A percentile compares a stretch with the other conserved stretches of the same genome.
phyloP scores from a whole-genome alignment of 2,888 invertebrate species.

The Hesperia comma region DNA sequence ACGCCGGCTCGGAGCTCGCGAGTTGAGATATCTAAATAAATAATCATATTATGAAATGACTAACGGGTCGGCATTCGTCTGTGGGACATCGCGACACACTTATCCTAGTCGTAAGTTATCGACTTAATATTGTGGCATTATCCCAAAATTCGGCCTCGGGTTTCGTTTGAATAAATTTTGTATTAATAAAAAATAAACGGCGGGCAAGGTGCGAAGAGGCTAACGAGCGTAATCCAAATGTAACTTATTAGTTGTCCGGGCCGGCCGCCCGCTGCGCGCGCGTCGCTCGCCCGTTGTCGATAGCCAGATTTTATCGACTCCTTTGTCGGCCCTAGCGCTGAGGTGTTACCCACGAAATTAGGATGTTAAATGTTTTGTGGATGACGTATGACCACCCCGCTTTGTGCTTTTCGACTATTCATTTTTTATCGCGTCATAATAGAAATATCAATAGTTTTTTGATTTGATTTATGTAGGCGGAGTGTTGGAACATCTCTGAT shows the following conservation, averaged over 20 bases:
- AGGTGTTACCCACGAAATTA: slow-evolving; percentile 81
- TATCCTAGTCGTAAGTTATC: slow-evolving; percentile 75
- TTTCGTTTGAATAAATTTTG: slow-evolving; percentile 77
- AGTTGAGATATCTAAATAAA: slow-evolving; percentile 49
- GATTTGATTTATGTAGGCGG: slow-evolving; percentile 53
- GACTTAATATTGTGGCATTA: slow-evolving; percentile 75
- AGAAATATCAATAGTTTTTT: slow-evolving; percentile 72
- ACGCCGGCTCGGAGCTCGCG: slow-evolving; percentile 40
- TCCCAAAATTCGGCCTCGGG: slow-evolving; percentile 66
- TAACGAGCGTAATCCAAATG: slow-evolving; percentile 82
- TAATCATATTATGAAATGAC: slow-evolving; percentile 61
- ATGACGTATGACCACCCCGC: slow-evolving; percentile 75
- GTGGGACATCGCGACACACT: slow-evolving; percentile 55
- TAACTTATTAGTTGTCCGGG: slow-evolving; percentile 77
- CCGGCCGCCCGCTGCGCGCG: slow-evolving; percentile 71
- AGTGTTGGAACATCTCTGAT: slow-evolving; percentile 34
- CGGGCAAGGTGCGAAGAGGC: slow-evolving; percentile 80
- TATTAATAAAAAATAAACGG: slow-evolving; percentile 79
- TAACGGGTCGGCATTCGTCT: slow-evolving; percentile 53
- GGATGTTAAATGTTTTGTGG: slow-evolving; percentile 79
- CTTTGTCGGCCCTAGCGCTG: slow-evolving; percentile 80
- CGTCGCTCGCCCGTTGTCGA: slow-evolving; percentile 59
- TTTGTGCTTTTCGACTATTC: slow-evolving; percentile 54
- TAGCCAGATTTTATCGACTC: slow-evolving; percentile 74
- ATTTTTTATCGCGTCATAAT: slow-evolving; percentile 57